Evolutionary conservation across 2,113 vertebrate genomes (phyloP), one percentile per base, ranked within the genome.

Genomic region (Oceanodroma tethys): DNA sequence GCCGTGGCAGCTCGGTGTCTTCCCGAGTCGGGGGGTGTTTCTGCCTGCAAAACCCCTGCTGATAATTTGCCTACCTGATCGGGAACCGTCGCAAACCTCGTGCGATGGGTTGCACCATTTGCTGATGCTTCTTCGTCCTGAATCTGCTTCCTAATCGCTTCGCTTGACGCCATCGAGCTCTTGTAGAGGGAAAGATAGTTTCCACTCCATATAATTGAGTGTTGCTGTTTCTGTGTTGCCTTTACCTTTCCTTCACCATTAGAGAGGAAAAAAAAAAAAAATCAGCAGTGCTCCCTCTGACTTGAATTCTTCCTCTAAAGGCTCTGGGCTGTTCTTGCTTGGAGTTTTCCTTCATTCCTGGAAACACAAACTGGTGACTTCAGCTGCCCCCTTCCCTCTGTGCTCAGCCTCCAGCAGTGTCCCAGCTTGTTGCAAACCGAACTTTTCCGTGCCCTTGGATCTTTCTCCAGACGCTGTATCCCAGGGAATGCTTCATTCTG

Each of bases 21-120:
- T 27, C 58, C 50, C 1, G 1, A 45, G 25, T 6, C 10, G 1
- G 15, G 36, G n/a, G 16, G 13, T 30, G 40, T 48, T 60, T 48
- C 53, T 79, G 59, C 65, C 29, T 36, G 53, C 53, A 67, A 13
- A 67, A 9, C 11, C 40, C 34, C 58, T n/a, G 40, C 72, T 4
- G 7, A 13, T 52, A 20, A 22, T 67, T 36, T 34, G 3, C 59
- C 34, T 58, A 5, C 19, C 15, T 19, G 58, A 12, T 25, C 1
- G 3, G 8, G 56, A 63, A 27, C 55, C 8, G 0, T 22, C 3
- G 2, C 48, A 48, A 27, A 32, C 18, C n/a, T 47, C 10, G 0
- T 32, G 47, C 15, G 1, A 15, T 15, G 7, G 14, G n/a, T 63
- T 43, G 26, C 32, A 16, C 13, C 2, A 1, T 63, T 45, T 40